These are phyloP conservation scores for Drosophila vallismaia DNA, from an alignment of 2,888 invertebrate species.

Conservation along the genomic window DNA sequence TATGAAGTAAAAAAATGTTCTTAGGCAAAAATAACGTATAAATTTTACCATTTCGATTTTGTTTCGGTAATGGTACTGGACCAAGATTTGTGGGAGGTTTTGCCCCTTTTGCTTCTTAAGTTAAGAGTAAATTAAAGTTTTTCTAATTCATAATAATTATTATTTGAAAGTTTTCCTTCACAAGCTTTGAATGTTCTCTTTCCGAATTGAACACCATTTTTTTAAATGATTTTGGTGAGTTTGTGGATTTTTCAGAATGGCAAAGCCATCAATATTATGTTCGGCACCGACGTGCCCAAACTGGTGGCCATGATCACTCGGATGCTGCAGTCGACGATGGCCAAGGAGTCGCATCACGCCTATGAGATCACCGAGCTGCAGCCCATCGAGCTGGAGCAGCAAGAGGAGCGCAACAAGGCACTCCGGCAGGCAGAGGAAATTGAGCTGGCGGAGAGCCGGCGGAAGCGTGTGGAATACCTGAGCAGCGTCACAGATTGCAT, in stretches of 20 bases:
- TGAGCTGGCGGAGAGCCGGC: slow-evolving; percentile 76
- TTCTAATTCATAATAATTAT: too few species aligned
- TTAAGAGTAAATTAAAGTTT: too few species aligned
- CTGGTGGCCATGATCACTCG: slow-evolving; percentile 88
- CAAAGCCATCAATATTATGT: slow-evolving; percentile 90
- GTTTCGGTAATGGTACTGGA: too few species aligned
- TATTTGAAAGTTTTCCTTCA: too few species aligned
- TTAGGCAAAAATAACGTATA: too few species aligned
- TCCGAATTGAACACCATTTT: too few species aligned
- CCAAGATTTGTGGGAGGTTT: too few species aligned
- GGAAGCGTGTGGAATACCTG: slow-evolving; percentile 78
- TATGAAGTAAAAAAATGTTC: too few species aligned
- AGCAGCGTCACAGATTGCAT: slow-evolving; percentile 81
- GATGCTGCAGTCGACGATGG: slow-evolving; percentile 87
- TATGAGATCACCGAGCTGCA: slow-evolving; percentile 84
- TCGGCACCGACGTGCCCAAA: slow-evolving; percentile 93
- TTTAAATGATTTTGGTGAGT: not conserved
- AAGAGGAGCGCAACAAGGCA: slow-evolving; percentile 65
- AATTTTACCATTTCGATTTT: too few species aligned
- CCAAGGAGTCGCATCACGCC: slow-evolving; percentile 69
- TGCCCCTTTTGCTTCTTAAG: too few species aligned
- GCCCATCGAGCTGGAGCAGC: slow-evolving; percentile 85
- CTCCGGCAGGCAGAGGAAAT: slow-evolving; percentile 69
- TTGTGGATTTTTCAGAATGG: slow-evolving; percentile 86
- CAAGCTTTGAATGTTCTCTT: too few species aligned